A percentile compares a stretch with the other conserved stretches of the same genome.
Conservation (phyloP, 2,888 invertebrate species). For the Sphaeridia pumilis region DNA sequence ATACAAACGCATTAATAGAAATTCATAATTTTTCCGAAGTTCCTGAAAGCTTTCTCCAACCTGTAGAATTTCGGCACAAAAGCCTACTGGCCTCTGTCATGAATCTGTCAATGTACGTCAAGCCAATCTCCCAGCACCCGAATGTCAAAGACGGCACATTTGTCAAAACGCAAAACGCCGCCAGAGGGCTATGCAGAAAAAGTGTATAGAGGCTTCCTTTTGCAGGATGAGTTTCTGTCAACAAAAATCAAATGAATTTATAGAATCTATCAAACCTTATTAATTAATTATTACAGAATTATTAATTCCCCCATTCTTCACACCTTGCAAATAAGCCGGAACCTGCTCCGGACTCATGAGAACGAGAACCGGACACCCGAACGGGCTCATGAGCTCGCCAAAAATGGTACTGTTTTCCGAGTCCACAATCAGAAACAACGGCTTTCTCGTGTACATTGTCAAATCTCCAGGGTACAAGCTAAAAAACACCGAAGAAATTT, state of each 20-base stretch:
- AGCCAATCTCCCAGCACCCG: conserved; percentile 81
- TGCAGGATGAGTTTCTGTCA: conserved; percentile 11
- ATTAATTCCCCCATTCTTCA: not conserved
- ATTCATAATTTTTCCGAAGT: too few relatives aligned
- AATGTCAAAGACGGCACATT: conserved; percentile 74
- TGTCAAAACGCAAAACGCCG: conserved; percentile 82
- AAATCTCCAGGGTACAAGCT: conserved; percentile 48
- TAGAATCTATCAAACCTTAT: too few relatives aligned
- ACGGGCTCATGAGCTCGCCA: conserved; percentile 78
- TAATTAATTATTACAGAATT: not conserved
- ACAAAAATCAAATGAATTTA: too few relatives aligned
- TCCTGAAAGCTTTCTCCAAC: not conserved
- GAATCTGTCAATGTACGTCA: conserved; percentile 75
- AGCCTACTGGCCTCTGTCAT: conserved; percentile 76
- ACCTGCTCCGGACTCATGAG: conserved; percentile 88
- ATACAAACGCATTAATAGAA: too few relatives aligned
- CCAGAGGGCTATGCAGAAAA: conserved; percentile 87
- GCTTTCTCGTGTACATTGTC: conserved; percentile 81
- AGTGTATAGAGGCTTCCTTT: conserved; percentile 61
- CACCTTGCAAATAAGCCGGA: conserved; percentile 72
- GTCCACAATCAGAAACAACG: conserved; percentile 85
- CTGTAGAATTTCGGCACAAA: conserved; percentile 14
- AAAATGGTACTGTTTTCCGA: conserved; percentile 90
- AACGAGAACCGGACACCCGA: conserved; percentile 85
- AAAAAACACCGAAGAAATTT: not conserved